Evolutionary conservation across 2,888 invertebrate genomes (phyloP).

Genomic region (Cosmopolites sordidus): DNA sequence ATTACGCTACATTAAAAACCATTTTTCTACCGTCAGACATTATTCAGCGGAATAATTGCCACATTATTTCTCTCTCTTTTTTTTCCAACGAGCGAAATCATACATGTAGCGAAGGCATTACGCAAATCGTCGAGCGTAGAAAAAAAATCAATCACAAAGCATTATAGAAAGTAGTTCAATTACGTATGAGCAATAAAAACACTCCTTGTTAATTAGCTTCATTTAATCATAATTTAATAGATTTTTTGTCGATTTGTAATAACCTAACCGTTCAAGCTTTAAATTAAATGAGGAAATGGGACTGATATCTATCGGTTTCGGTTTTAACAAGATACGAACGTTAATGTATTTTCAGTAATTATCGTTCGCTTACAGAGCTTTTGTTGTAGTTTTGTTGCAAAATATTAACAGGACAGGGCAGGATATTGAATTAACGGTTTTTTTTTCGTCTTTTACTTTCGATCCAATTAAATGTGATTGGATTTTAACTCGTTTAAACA

Average conservation of each 20-base stretch:
- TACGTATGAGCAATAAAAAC: constrained; percentile 24
- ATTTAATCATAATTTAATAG: constrained; percentile 28
- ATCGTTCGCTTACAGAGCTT: not conserved
- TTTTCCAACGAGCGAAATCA: too few species aligned
- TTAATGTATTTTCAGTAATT: constrained; percentile 4
- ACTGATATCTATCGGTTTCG: constrained; percentile 6
- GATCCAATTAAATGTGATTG: too few species aligned
- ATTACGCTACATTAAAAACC: too few species aligned
- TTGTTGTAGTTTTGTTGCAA: not conserved
- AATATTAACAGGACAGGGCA: not conserved
- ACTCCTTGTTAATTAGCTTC: constrained; percentile 27
- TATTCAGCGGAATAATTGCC: too few species aligned
- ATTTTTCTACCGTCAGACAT: too few species aligned
- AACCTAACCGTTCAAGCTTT: constrained; percentile 26
- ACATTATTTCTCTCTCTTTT: too few species aligned
- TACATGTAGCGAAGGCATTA: constrained; percentile 5
- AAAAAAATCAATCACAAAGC: constrained; percentile 15
- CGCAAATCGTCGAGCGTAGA: constrained; percentile 21
- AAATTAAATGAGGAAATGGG: constrained; percentile 27
- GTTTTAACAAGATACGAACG: constrained; percentile 7
- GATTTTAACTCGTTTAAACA: too few species aligned
- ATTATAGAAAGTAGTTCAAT: constrained; percentile 26
- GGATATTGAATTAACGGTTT: not conserved
- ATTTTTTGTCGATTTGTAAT: constrained; percentile 22
- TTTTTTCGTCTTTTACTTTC: too few species aligned